Evolutionary conservation across 2,888 invertebrate genomes (phyloP), one percentile per base, ranked within the genome.

Genomic region (Drosophila colorata): DNA sequence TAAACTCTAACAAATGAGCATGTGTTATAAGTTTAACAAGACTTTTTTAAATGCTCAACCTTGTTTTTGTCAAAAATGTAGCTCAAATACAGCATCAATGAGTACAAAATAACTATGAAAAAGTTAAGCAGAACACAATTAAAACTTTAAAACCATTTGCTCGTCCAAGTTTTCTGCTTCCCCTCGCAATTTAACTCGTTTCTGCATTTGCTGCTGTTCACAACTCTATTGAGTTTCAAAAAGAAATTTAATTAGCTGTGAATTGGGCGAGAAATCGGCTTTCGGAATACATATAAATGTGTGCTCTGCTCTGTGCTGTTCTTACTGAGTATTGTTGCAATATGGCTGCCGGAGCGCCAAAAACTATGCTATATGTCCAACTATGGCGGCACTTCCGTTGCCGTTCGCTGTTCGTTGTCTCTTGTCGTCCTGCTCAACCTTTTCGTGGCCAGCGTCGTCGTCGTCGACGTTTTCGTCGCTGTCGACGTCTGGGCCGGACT

Each of bases 401-500:
- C 55, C 51, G 41, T 47, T 61, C 33, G 33, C 13, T 13, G 33
- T 33, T 33, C 58, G 64, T 58, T 78, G 84, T 72, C 83, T 73
- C 58, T 59, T 47, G 58, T 63, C 49, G 33, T 48, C 57, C 40
- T 56, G 31, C 55, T 63, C 71, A 56, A 69, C 60, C 60, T 74
- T 57, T 61, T 57, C 56, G 56, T 58, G 52, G 14, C 16, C 9
- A 38, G 7, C 38, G 37, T 37, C 37, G 38, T 31, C 41, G 40
- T 20, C 28, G 28, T 44, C 43, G 59, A 20, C 43, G 52, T 28
- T 60, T 52, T 57, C 55, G 51, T 61, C 63, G 40, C 35, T 38
- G 63, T 55, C 74, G 69, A 56, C 74, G 81, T 70, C 88, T 81
- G 85, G 75, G 52, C 88, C 78, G 82, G 86, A 83, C 83, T 88